Evolutionary conservation across 2,888 invertebrate genomes (phyloP).

Genomic region (Coleophora flavipennella): DNA sequence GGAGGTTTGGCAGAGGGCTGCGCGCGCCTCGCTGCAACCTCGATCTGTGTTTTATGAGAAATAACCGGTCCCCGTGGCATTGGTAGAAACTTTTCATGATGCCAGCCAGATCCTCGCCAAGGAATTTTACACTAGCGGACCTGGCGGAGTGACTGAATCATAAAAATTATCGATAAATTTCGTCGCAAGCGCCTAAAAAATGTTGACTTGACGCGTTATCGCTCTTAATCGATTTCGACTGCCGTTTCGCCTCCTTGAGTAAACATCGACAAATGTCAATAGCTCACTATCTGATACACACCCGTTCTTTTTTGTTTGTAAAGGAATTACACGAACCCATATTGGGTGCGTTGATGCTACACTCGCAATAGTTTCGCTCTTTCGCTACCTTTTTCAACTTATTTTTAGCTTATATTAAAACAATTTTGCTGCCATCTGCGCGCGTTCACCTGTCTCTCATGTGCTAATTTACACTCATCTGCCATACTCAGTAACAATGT

Average conservation of each 20-base stretch:
- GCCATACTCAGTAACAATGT: conserved; percentile 38
- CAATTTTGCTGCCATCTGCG: conserved; percentile 60
- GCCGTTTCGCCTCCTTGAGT: conserved; percentile 68
- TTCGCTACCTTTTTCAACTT: conserved; percentile 30
- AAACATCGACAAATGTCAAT: conserved; percentile 63
- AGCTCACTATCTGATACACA: conserved; percentile 60
- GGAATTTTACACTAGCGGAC: conserved; percentile 51
- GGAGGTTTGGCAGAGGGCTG: no score
- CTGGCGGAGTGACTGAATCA: conserved; percentile 24
- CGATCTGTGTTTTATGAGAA: conserved; percentile 17
- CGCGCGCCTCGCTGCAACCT: conserved; percentile 14
- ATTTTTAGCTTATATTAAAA: conserved; percentile 63
- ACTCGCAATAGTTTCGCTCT: conserved; percentile 25
- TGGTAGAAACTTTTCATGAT: conserved; percentile 16
- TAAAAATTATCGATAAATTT: conserved; percentile 49
- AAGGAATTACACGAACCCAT: conserved; percentile 44
- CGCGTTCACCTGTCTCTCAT: conserved; percentile 63
- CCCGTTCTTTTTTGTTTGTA: conserved; percentile 53
- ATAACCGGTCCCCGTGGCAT: conserved; percentile 18
- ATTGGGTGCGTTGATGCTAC: conserved; percentile 36
- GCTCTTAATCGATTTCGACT: conserved; percentile 62
- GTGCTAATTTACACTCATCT: conserved; percentile 55
- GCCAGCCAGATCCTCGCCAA: conserved; percentile 1
- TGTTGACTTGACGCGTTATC: conserved; percentile 58
- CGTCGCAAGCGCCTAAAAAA: conserved; percentile 50